A percentile compares a stretch with the other conserved stretches of the same genome.
phyloP scores from a whole-genome alignment of 2,113 vertebrate genomes.

The Coregonus clupeaformis region DNA sequence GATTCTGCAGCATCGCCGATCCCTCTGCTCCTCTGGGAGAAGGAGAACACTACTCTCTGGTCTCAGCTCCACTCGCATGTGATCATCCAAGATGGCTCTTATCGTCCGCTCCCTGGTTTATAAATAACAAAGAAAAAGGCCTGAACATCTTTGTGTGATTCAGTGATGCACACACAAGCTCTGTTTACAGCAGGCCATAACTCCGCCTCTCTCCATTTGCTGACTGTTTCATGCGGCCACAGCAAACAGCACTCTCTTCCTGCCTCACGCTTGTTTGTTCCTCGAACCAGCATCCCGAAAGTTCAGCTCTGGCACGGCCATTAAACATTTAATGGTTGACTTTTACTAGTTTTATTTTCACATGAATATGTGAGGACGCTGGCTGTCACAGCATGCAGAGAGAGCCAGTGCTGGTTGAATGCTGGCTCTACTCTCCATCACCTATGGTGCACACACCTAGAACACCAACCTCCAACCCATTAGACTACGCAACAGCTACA shows the following conservation, averaged over 20 bases:
- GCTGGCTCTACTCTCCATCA: conserved; percentile 46
- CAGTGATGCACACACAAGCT: neutral
- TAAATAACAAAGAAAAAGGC: neutral
- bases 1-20: neutral
- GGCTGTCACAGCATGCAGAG: conserved; percentile 34
- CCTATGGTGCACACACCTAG: conserved; percentile 46
- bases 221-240: too few species aligned
- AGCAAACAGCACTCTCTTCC: neutral
- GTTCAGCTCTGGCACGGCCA: conserved; percentile 47
- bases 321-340: conserved; percentile 65
- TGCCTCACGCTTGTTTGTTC: conserved; percentile 17
- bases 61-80: neutral
- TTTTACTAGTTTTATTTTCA: too few species aligned
- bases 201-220: too few species aligned
- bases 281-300: conserved; percentile 19
- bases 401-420: conserved; percentile 17
- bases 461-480: conserved; percentile 62
- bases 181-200: neutral
- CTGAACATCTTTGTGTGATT: neutral
- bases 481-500: conserved; percentile 53
- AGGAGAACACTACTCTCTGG: conserved; percentile 3
- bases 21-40: neutral
- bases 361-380: conserved; percentile 60
- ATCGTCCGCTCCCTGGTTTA: neutral
- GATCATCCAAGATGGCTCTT: neutral